These are phyloP conservation scores for Neodiprion virginianus DNA, from an alignment of 1,140 invertebrate species.

Conservation along the genomic window DNA sequence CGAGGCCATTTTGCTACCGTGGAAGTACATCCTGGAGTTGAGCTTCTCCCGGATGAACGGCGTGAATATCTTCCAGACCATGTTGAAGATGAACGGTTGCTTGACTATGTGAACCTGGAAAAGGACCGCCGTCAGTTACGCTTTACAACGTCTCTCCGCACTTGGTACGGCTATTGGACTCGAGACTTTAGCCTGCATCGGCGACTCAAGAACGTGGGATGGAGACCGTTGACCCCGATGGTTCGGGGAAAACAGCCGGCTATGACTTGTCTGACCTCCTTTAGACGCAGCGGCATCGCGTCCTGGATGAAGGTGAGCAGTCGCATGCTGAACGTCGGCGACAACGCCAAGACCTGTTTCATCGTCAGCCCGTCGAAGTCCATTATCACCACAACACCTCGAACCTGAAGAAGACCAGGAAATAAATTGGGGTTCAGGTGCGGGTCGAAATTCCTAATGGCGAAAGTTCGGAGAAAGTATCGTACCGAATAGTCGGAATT, in stretches of 20 bases:
- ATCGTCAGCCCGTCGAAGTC: constrained; percentile 79
- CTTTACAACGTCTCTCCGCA: too few relatives aligned
- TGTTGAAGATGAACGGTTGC: constrained; percentile 87
- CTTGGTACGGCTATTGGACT: too few relatives aligned
- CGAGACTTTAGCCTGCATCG: too few relatives aligned
- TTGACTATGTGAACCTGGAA: constrained; percentile 82
- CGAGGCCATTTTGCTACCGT: constrained; percentile 75
- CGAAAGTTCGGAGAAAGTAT: too few relatives aligned
- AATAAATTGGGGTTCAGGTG: constrained; percentile 13
- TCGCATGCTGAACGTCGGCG: constrained; percentile 75
- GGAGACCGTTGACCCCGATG: background rate
- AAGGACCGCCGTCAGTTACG: background rate
- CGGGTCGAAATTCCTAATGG: too few relatives aligned
- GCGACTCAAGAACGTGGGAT: background rate
- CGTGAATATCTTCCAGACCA: constrained; percentile 88
- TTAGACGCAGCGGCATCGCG: constrained; percentile 86
- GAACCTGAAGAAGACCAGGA: constrained; percentile 52
- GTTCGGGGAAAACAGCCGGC: background rate
- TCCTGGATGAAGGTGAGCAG: constrained; percentile 84
- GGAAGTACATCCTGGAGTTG: constrained; percentile 78
- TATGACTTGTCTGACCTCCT: constrained; percentile 65
- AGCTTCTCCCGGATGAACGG: constrained; percentile 87
- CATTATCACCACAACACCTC: constrained; percentile 79
- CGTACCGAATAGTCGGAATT: too few relatives aligned
- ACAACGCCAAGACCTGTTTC: constrained; percentile 75